Conservation (phyloP, 2,888 invertebrate genomes). For the Acrobasis repandana region DNA sequence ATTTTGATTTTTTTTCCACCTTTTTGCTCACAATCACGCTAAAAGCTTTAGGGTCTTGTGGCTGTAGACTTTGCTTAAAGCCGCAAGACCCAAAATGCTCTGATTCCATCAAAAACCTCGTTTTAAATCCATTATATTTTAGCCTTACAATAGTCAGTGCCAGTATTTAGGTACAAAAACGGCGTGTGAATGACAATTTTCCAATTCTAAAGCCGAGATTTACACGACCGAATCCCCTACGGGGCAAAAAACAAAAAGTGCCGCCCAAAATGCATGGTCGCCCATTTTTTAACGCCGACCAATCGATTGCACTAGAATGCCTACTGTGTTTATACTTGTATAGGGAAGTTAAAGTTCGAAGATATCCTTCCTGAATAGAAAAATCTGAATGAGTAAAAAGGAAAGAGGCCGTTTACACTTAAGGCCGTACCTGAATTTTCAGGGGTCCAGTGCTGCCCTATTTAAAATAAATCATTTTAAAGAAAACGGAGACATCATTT, state of each 20-base stretch:
- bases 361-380: no score
- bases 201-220: slow-evolving; percentile 19
- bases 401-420: no score
- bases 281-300: slow-evolving; percentile 18
- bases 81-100: no score
- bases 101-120: background rate
- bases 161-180: slow-evolving; percentile 8
- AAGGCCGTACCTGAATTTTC: no score
- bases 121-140: background rate
- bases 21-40: no score
- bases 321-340: background rate
- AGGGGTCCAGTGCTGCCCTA: no score
- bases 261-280: slow-evolving; percentile 15
- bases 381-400: no score
- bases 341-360: background rate
- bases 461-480: no score
- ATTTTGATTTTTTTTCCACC: no score
- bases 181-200: slow-evolving; percentile 18
- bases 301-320: slow-evolving; percentile 10
- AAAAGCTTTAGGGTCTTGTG: no score
- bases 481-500: no score
- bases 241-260: slow-evolving; percentile 7
- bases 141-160: background rate
- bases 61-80: no score
- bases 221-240: slow-evolving; percentile 12